Evolutionary conservation across 1,140 invertebrate species (phyloP), one percentile per base, ranked within the genome.

Genomic region (Littorina saxatilis): DNA sequence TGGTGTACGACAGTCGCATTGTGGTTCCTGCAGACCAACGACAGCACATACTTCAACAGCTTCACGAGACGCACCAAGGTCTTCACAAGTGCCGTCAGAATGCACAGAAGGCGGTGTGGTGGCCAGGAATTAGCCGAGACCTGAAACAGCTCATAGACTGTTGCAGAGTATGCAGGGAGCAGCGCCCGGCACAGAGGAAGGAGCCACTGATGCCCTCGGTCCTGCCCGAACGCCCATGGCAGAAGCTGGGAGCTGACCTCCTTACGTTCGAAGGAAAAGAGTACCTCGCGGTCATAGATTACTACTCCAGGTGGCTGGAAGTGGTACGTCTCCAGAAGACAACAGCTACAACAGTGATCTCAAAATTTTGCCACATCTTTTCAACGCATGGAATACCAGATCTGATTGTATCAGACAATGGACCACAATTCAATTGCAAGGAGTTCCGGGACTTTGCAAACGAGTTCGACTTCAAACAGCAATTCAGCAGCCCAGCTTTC

Each of bases 361-460:
- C 17, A 4, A 68, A 80, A 7, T 63, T 87, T 29, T 85, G 82
- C 35, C 63, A 55, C 27, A 66, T 85, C 7, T 88, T 89, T 78
- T 81, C 82, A 4, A 79, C 73, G 32, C 80, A 84, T 72, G 85
- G 85, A 11, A 86, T 88, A 1, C 82, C 84, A 29, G 81, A 84
- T 23, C 35, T 35, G 11, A 29, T 88, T 2, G 35, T 86, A 0
- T 80, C 82, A 15, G 87, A 89, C 74, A 88, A 87, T 72, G 84
- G 84, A 0, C 84, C 87, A 5, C 82, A 87, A 55, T 90, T 86
- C 68, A 52, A 81, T n/a, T 80, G 70, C 40, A 20, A 52, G 9
- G 87, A 86, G 35, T 90, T 90, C 50, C 20, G 29, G 35, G 23
- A 82, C 7, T 87, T 89, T 81, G 61, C 78, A 20, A 47, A 72